Evolutionary conservation across 2,888 invertebrate genomes (phyloP), one percentile per base, ranked within the genome.

Genomic region (Ctenicera cuprea): DNA sequence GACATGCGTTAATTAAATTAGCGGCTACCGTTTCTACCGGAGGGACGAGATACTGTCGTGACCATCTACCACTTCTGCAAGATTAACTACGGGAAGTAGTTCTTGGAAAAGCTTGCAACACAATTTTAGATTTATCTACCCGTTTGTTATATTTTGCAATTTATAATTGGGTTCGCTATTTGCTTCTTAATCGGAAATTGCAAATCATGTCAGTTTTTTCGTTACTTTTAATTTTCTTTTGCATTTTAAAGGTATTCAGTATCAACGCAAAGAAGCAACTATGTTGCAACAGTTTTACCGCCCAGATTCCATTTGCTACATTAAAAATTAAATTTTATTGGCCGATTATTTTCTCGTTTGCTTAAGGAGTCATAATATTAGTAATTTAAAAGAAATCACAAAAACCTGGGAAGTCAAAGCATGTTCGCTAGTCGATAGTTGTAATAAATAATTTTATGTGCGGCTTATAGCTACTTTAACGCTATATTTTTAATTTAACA

Each of bases 1-100:
- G 71, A 71, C 71, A 71, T 71, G 71, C 65, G 71, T 71, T 71
- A 71, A 71, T 71, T 71, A 71, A 71, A 71, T 71, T 71, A 71
- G 71, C 71, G 71, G 66, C 71, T 65, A 71, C 66, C 65, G 65
- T 64, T 33, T 62, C 41, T 64, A 57, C 37, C 50, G 26, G 37
- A 54, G 43, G 70, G 33, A 71, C 64, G 64, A 71, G 71, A 71
- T 71, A 71, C 63, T 71, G 71, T 71, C 64, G 52, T 54, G 45
- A 54, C 64, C 71, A 57, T 64, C 71, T 64, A 64, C 48, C 41
- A 57, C 54, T 61, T 62, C 52, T 69, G 37, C 45, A 52, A 30
- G 45, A 52, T 52, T 66, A 45, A 52, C 20, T 52, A 30, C 65
- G 38, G 64, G 43, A 62, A 43, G 67, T 59, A 37, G 33, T 59